phyloP scores from a whole-genome alignment of 2,797 vertebrate species.

The Tympanoctomys barrerae region DNA sequence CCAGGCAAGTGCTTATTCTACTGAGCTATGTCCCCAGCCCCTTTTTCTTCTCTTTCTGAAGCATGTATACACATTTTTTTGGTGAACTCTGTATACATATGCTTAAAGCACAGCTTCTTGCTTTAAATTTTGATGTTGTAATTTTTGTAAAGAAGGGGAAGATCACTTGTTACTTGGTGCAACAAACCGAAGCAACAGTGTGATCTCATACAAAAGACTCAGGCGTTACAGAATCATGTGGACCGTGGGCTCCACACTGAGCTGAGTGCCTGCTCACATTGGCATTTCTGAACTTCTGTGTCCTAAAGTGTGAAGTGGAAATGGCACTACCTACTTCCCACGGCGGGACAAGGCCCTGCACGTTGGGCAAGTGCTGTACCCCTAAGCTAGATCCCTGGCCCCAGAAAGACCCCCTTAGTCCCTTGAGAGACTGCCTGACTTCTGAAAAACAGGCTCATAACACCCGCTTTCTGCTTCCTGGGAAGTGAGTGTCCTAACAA shows the following conservation, averaged over 20 bases:
- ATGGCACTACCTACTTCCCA: not conserved
- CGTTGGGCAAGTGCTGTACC: not conserved
- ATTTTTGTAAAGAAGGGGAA: not conserved
- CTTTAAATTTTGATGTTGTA: slow-evolving; percentile 48
- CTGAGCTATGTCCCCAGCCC: too few relatives aligned
- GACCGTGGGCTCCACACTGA: not conserved
- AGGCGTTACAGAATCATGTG: not conserved
- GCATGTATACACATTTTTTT: not conserved
- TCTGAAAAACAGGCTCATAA: not conserved
- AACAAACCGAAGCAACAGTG: not conserved
- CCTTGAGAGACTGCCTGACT: not conserved
- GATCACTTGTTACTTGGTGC: not conserved
- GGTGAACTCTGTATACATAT: not conserved
- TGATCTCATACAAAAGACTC: not conserved
- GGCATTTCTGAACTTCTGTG: not conserved
- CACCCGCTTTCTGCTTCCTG: not conserved
- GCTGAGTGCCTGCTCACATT: not conserved
- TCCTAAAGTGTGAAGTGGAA: slow-evolving; percentile 24
- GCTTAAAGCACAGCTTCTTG: slow-evolving; percentile 34
- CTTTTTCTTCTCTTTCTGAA: not conserved
- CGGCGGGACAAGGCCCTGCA: not conserved
- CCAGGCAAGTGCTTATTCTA: too few relatives aligned
- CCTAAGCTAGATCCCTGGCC: not conserved
- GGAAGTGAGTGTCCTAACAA: not conserved
- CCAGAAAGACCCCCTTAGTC: not conserved